Base-by-base conservation (phyloP, 2,113 vertebrate species). In the Amazona guildingii region DNA sequence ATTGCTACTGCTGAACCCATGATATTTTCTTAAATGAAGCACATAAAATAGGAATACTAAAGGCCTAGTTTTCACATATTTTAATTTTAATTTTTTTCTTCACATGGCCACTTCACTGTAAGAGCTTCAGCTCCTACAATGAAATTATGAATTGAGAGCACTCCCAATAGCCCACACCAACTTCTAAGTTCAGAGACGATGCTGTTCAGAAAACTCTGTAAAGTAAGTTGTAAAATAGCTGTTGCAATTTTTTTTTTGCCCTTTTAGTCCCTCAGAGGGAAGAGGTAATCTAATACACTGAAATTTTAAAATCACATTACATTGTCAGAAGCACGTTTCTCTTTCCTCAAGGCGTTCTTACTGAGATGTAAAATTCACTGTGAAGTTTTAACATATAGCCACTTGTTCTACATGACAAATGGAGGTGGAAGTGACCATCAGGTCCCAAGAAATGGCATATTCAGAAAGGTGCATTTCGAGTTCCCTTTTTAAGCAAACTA, bases 241-340 rank as follows among this genome's bases (percentile, higher is more conserved):
- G 44, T 79, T 85, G 74, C 52, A 63, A 9, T 44, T 39, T 72
- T 95, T 37, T 10, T 89, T 89, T 84, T 52, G 4, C 67, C 46
- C 29, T 81, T 95, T 76, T 78, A 64, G 21, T 94, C 29, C 54
- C 63, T 80, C 20, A 13, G 41, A 35, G 20, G 7, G 11, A 80
- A 90, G 41, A 93, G 75, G 33, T 75, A 92, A 86, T 90, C 54
- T 64, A 88, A 90, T 93, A 83, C 41, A 70, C 23, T 86, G 76
- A 94, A 95, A 90, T 83, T 94, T 91, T 63, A 81, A 96, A 89
- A 85, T 87, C 41, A 51, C 44, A 79, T 85, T 96, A 91, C 46
- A 20, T 48, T 92, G 33, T 88, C 43, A 77, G 83, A 83, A 90
- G 51, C 75, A 92, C 1, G 1, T 90, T 95, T 86, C 68, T 86